These are phyloP conservation scores for Lysandra bellargus DNA, from an alignment of 2,888 invertebrate species.

Conservation along the genomic window DNA sequence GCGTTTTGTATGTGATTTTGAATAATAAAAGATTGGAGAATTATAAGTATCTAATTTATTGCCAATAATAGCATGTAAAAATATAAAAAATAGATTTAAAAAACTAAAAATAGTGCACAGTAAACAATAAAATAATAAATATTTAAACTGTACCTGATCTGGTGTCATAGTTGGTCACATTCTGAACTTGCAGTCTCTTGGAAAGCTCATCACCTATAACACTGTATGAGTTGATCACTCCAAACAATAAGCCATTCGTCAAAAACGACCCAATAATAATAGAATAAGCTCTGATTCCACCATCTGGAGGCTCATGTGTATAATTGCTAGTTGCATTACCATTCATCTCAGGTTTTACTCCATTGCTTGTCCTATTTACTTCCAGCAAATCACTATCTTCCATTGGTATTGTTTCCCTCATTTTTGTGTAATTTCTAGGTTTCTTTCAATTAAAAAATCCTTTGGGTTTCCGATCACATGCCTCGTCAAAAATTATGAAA, in stretches of 20 bases:
- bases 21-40: too few species aligned
- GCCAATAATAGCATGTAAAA: too few species aligned
- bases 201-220: slow-evolving; percentile 87
- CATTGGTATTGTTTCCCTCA: slow-evolving; percentile 56
- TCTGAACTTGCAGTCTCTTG: slow-evolving; percentile 81
- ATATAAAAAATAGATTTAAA: neutral
- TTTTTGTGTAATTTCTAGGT: slow-evolving; percentile 32
- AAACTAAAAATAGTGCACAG: neutral
- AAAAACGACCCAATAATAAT: slow-evolving; percentile 92
- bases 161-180: slow-evolving; percentile 86
- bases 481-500: slow-evolving; percentile 20
- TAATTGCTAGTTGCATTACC: slow-evolving; percentile 46
- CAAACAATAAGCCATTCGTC: slow-evolving; percentile 94
- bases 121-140: neutral
- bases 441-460: slow-evolving; percentile 21
- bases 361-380: slow-evolving; percentile 44
- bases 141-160: slow-evolving; percentile 84
- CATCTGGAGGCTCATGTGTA: slow-evolving; percentile 82
- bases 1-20: too few species aligned
- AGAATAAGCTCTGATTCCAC: slow-evolving; percentile 89
- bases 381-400: slow-evolving; percentile 63
- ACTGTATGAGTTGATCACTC: slow-evolving; percentile 94
- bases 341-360: slow-evolving; percentile 50
- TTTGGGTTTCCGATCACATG: slow-evolving; percentile 2
- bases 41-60: too few species aligned